A percentile compares a stretch with the other conserved stretches of the same genome.
Evolutionary conservation across 2,888 invertebrate genomes (phyloP).

Genomic region (Leptarthrus brevirostris): DNA sequence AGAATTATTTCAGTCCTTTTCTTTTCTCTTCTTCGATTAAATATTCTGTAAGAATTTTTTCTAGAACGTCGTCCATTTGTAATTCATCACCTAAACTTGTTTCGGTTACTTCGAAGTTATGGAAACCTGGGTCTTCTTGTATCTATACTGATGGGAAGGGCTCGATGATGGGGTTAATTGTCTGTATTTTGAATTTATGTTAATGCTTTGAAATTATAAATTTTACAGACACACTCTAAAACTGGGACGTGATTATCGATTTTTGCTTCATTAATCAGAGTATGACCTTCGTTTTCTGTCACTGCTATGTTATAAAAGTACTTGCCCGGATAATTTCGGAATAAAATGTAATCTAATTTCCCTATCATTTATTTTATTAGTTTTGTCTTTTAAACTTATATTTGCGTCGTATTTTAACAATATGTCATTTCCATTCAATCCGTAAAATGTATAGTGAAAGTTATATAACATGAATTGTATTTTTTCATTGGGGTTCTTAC

Average conservation of each 20-base stretch:
- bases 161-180: background rate
- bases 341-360: background rate
- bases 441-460: slow-evolving; percentile 30
- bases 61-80: background rate
- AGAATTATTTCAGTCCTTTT: background rate
- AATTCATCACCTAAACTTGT: background rate
- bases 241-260: too few relatives aligned
- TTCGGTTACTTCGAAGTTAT: background rate
- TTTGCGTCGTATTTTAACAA: background rate
- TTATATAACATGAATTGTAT: slow-evolving; percentile 7
- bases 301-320: background rate
- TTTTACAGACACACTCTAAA: background rate
- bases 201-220: background rate
- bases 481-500: background rate
- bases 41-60: background rate
- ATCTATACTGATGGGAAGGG: background rate
- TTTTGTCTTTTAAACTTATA: background rate
- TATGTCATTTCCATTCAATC: slow-evolving; percentile 28
- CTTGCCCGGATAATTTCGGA: background rate
- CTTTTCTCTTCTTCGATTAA: slow-evolving; percentile 1
- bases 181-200: background rate
- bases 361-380: background rate
- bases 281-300: background rate
- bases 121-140: background rate
- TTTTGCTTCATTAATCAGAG: background rate